A percentile compares a stretch with the other conserved stretches of the same genome.
Conservation (phyloP, 2,797 vertebrate species). For the Argentina silus region DNA sequence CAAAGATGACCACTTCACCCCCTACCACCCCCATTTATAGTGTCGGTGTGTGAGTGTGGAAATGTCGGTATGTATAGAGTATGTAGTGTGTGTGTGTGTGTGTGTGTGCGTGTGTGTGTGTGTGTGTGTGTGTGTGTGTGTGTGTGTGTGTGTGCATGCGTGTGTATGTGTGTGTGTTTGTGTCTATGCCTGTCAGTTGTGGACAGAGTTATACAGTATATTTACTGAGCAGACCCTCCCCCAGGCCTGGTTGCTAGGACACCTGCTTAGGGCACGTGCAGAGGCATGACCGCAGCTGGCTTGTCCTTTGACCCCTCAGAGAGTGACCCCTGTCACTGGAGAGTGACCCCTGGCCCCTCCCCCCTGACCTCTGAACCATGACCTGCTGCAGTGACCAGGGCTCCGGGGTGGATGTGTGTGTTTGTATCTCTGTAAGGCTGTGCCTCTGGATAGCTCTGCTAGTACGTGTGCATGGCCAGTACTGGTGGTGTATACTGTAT, state of each 20-base stretch:
- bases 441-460: neutral
- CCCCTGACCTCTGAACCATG: conserved; percentile 28
- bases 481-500: neutral
- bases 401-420: neutral
- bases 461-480: neutral
- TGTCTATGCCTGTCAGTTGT: conserved; percentile 2
- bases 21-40: too few relatives aligned
- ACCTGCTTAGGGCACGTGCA: conserved; percentile 61
- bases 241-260: conserved; percentile 62
- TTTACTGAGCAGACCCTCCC: conserved; percentile 40
- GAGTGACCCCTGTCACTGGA: conserved; percentile 43
- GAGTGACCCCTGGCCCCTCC: conserved; percentile 35
- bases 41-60: conserved; percentile 6
- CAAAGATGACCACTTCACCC: too few relatives aligned
- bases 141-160: neutral
- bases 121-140: conserved; percentile 5
- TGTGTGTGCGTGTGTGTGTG: conserved; percentile 10
- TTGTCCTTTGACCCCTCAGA: conserved; percentile 46
- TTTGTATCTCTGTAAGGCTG: neutral
- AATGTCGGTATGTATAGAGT: neutral
- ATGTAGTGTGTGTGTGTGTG: conserved; percentile 18
- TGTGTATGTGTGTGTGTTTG: conserved; percentile 5
- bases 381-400: conserved; percentile 21
- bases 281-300: conserved; percentile 37
- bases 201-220: conserved; percentile 19